Evolutionary conservation across 64 coral and sea anemone genomes (phyloP), one percentile per base, ranked within the genome.

Genomic region (Platygyra sinensis): DNA sequence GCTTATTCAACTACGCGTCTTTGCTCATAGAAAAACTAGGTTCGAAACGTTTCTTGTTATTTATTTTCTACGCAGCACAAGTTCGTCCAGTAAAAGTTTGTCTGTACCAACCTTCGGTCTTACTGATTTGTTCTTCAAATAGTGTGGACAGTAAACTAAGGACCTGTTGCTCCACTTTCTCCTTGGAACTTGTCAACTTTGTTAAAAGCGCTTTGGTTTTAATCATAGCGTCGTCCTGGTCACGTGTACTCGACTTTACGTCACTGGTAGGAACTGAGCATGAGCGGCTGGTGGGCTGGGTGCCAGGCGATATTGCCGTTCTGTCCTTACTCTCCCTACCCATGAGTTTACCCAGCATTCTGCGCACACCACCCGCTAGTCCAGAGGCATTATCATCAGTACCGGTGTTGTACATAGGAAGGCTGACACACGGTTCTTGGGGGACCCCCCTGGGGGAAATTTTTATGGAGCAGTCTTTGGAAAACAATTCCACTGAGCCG

Each of bases 111-210:
- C 90, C 90, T 92, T 92, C 82, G 27, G 30, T 79, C 28, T 38
- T 71, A 15, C 52, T 54, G 30, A 92, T 60, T 67, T 92, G 90
- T 92, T 92, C 90, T 14, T 86, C 90, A 76, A 92, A 87, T 30
- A 86, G 38, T 15, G 90, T 64, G 39, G 86, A 73, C 20, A 92
- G 39, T 15, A 92, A 67, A 46, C 52, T 87, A 30, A 86, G 25
- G 12, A 92, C 75, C 62, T 92, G 83, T 59, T 92, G 84, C 29
- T 92, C 90, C 60, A 92, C 81, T 12, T 87, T 92, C 51, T 87
- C 82, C 24, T 87, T 92, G 10, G 90, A 83, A 13, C 75, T 63
- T 22, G 82, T 50, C 51, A 88, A 25, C 3, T 64, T 29, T 88
- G 46, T 64, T 60, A 88, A 49, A 2, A 88, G 50, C 36, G 52